Percentiles rank a stretch among this genome's conserved stretches.
Conservation (phyloP, 2,113 vertebrate genomes). For the Herpetotheres cachinnans region DNA sequence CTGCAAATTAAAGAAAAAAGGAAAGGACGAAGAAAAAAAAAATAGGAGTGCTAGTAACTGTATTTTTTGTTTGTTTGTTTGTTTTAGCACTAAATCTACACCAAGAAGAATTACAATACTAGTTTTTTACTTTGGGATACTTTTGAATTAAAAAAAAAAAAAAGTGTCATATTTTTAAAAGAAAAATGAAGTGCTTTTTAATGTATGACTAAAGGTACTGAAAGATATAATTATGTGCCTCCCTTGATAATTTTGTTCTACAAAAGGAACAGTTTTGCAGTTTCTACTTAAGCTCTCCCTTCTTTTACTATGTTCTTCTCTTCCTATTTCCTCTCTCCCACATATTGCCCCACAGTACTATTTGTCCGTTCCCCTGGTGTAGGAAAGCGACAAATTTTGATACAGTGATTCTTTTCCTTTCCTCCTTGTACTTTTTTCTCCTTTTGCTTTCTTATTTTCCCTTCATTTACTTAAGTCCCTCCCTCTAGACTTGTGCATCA, state of each 20-base stretch:
- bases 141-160: neutral
- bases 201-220: neutral
- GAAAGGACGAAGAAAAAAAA: neutral
- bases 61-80: too few relatives aligned
- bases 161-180: neutral
- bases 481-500: neutral
- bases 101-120: neutral
- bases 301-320: neutral
- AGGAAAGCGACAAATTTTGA: neutral
- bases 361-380: neutral
- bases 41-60: neutral
- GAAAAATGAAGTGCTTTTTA: neutral
- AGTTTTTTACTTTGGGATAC: neutral
- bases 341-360: neutral
- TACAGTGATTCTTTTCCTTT: neutral
- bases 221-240: constrained; percentile 34
- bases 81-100: neutral
- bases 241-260: neutral
- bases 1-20: neutral
- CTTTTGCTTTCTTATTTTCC: neutral
- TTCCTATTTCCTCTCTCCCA: neutral
- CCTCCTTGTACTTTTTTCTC: neutral
- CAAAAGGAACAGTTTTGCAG: neutral
- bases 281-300: neutral
- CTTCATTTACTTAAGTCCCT: neutral